phyloP scores from a whole-genome alignment of 23 tunicate genomes.

The Aplidium turbinatum region DNA sequence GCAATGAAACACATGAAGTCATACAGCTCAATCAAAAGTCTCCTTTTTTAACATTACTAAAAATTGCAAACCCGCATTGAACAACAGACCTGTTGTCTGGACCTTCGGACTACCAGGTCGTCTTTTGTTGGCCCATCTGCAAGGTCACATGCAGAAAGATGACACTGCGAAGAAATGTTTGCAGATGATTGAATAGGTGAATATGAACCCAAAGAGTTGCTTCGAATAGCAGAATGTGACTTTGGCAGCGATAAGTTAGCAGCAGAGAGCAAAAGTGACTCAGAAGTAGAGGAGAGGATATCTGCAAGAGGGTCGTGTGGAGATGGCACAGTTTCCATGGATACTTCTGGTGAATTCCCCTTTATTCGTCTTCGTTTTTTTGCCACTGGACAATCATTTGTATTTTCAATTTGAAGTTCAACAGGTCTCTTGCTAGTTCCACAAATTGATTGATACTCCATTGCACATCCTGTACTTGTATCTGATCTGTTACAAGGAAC shows the following conservation, averaged over 20 bases:
- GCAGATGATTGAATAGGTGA: no score
- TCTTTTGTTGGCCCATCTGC: conserved; percentile 32
- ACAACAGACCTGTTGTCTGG: conserved; percentile 1
- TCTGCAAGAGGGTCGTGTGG: conserved; percentile 42
- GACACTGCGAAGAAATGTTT: no score
- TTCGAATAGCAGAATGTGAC: neutral
- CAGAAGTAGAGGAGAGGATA: conserved; percentile 44
- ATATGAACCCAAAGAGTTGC: neutral
- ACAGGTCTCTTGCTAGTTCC: no score
- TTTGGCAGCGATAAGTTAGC: conserved; percentile 25
- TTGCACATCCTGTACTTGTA: no score
- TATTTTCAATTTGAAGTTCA: neutral
- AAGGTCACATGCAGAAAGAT: no score
- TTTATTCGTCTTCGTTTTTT: neutral
- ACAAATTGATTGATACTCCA: no score
- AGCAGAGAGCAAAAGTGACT: conserved; percentile 21
- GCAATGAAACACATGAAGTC: no score
- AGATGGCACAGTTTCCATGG: conserved; percentile 29
- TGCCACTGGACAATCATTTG: neutral
- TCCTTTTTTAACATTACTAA: no score
- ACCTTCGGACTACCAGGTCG: conserved; percentile 29
- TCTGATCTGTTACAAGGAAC: no score
- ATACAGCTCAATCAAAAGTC: no score
- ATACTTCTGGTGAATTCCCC: neutral
- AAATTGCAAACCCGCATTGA: no score